Percentiles rank a stretch among this genome's conserved stretches.
Conservation (phyloP, 2,797 vertebrate genomes). For the Nannoperca australis region DNA sequence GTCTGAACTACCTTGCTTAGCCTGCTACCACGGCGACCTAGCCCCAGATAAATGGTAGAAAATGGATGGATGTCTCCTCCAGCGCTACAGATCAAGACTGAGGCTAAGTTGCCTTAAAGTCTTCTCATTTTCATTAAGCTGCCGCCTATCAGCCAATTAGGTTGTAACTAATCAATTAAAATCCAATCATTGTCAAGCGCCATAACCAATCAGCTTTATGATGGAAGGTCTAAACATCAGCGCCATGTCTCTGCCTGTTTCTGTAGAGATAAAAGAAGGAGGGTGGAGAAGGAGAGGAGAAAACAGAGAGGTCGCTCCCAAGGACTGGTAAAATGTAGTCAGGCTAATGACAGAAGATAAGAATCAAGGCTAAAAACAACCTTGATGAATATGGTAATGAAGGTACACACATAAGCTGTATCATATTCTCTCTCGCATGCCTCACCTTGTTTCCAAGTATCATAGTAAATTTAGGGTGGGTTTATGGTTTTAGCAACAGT, state of each 20-base stretch:
- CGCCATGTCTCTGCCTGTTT: conserved; percentile 54
- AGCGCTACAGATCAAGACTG: conserved; percentile 23
- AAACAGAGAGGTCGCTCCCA: conserved; percentile 53
- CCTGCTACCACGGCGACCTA: not conserved
- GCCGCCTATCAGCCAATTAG: conserved; percentile 75
- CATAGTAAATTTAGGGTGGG: not conserved
- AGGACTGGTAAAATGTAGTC: conserved; percentile 54
- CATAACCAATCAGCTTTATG: conserved; percentile 75
- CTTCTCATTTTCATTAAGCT: conserved; percentile 64
- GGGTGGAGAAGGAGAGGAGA: conserved; percentile 13
- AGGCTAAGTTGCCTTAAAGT: conserved; percentile 41
- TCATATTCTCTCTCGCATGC: conserved; percentile 3
- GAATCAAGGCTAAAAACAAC: conserved; percentile 56
- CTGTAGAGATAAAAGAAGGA: conserved; percentile 61
- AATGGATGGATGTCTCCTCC: conserved; percentile 6
- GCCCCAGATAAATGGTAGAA: not conserved
- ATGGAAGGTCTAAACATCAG: conserved; percentile 66
- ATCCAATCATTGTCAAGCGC: conserved; percentile 78
- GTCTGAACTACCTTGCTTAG: not conserved
- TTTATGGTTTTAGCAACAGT: not conserved
- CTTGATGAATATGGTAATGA: conserved; percentile 70
- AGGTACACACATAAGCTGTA: conserved; percentile 11
- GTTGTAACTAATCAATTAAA: conserved; percentile 83
- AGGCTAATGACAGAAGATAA: conserved; percentile 59
- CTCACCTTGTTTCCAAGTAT: not conserved